phyloP scores from a whole-genome alignment of 2,113 vertebrate species.

The Hippolais icterina region DNA sequence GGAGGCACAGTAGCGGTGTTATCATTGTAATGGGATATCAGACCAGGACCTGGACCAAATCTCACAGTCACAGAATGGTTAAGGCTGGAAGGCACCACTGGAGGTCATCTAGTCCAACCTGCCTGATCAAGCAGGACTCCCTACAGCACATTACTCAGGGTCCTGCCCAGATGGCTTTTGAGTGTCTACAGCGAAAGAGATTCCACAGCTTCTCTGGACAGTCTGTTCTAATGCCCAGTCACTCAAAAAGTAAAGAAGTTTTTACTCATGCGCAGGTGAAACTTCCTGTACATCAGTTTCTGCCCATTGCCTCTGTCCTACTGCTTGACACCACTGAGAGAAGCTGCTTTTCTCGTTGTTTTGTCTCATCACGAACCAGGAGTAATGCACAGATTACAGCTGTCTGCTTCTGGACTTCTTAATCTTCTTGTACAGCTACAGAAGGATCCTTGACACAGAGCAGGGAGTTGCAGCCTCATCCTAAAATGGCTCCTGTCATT shows the following conservation, averaged over 20 bases:
- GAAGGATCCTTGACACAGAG: not conserved
- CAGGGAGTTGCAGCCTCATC: not conserved
- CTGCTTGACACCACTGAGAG: not conserved
- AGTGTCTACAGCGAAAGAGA: not conserved
- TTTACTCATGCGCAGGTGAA: not conserved
- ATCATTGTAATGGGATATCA: not conserved
- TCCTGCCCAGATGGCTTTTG: not conserved
- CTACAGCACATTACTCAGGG: not conserved
- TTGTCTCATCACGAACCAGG: not conserved
- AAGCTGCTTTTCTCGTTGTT: not conserved
- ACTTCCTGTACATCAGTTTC: not conserved
- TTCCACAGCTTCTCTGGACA: not conserved
- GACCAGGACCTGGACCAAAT: not conserved
- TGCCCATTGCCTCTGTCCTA: not conserved
- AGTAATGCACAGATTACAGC: not conserved
- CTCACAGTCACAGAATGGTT: not conserved
- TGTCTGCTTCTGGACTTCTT: not conserved
- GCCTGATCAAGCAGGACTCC: not conserved
- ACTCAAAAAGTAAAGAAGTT: not conserved
- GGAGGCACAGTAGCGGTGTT: not conserved
- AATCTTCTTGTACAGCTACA: not conserved
- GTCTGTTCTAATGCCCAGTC: not conserved
- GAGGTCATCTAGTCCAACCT: not conserved
- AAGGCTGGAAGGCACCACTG: not conserved
- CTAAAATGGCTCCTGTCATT: not conserved